phyloP scores from a whole-genome alignment of 2,113 vertebrate genomes.

The Catagonus wagneri region DNA sequence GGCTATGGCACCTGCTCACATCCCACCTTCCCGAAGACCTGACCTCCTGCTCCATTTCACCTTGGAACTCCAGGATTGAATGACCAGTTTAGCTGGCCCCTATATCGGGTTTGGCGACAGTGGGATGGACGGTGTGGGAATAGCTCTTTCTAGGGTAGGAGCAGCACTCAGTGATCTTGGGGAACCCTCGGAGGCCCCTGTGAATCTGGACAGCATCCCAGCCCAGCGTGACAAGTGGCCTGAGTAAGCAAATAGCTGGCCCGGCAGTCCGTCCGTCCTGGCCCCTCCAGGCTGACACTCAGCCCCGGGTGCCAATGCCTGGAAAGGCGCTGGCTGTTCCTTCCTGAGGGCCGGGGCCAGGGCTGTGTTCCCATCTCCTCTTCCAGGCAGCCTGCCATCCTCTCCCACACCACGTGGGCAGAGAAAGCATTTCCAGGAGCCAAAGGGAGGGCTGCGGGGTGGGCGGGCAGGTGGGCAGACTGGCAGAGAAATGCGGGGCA shows the following conservation, averaged over 20 bases:
- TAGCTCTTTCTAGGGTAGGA: background rate
- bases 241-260: background rate
- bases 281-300: background rate
- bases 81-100: background rate
- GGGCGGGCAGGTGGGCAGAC: background rate
- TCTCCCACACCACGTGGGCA: background rate
- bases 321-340: background rate
- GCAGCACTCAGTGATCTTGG: background rate
- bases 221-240: background rate
- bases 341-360: background rate
- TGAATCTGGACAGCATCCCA: background rate
- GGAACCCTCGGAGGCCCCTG: background rate
- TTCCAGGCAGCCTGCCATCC: constrained; percentile 28
- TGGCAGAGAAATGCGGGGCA: background rate
- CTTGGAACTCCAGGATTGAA: background rate
- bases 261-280: background rate
- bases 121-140: background rate
- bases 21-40: background rate
- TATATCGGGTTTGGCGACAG: rapidly evolving
- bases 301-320: background rate
- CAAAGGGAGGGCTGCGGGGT: background rate
- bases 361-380: background rate
- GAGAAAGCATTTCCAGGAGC: background rate
- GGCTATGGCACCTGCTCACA: background rate
- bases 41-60: background rate